These are phyloP conservation scores for Enteromius radiatus DNA, from an alignment of 2,797 vertebrate genomes.

Conservation along the genomic window DNA sequence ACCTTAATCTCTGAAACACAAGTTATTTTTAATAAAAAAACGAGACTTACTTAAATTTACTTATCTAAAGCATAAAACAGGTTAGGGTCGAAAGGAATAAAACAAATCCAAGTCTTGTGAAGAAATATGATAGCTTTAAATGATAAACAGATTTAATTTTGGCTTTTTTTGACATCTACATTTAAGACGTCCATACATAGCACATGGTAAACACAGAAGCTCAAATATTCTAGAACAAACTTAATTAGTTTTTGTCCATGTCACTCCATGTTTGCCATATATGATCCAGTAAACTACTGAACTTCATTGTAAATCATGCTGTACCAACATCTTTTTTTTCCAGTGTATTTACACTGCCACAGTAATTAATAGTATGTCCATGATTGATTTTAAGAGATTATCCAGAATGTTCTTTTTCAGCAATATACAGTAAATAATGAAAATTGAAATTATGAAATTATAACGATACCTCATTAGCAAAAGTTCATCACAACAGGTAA, in stretches of 20 bases:
- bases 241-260: not conserved
- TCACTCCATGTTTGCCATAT: not conserved
- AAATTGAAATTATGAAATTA: not conserved
- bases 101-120: not conserved
- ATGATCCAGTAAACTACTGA: not conserved
- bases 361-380: not conserved
- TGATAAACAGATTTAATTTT: not conserved
- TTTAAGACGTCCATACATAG: not conserved
- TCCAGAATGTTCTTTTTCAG: not conserved
- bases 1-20: not conserved
- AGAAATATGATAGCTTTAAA: not conserved
- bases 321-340: not conserved
- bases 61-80: not conserved
- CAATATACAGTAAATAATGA: not conserved
- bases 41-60: too few relatives aligned
- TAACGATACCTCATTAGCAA: not conserved
- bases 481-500: not conserved
- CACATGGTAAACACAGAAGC: not conserved
- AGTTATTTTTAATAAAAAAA: not conserved
- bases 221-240: not conserved
- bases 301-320: not conserved
- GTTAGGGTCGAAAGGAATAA: not conserved
- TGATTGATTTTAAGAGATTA: not conserved
- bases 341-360: not conserved
- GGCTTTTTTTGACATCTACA: not conserved